Percentiles rank a stretch among this genome's conserved stretches.
Conservation (phyloP, 2,797 vertebrate species). For the Okamejei kenojei region DNA sequence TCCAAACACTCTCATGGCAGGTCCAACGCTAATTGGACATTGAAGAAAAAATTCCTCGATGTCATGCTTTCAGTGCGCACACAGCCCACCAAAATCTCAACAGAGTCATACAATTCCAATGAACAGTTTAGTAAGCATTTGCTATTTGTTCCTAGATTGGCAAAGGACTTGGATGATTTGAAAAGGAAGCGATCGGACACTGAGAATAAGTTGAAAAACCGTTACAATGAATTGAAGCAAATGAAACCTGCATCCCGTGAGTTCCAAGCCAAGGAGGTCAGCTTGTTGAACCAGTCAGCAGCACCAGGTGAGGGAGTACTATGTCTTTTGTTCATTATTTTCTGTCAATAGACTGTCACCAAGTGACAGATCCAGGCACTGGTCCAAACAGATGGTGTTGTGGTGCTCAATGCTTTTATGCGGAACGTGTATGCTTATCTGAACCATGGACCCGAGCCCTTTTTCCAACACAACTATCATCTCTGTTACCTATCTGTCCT, state of each 20-base stretch:
- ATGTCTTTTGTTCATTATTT: not conserved
- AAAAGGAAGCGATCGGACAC: constrained; percentile 69
- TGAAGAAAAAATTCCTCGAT: too few relatives aligned
- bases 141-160: constrained; percentile 59
- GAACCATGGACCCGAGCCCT: not conserved
- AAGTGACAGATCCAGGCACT: not conserved
- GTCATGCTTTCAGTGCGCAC: too few relatives aligned
- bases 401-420: not conserved
- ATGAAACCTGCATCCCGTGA: constrained; percentile 28
- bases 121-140: not conserved
- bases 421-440: not conserved
- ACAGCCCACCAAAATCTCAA: too few relatives aligned
- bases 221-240: constrained; percentile 49
- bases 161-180: constrained; percentile 65
- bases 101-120: not conserved
- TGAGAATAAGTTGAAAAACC: constrained; percentile 59
- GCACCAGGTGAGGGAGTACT: not conserved
- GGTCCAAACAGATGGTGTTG: not conserved
- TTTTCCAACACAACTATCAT: not conserved
- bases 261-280: constrained; percentile 50
- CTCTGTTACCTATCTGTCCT: not conserved
- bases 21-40: not conserved
- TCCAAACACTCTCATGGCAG: not conserved
- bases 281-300: constrained; percentile 13
- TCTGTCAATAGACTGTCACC: not conserved